phyloP scores from a whole-genome alignment of 2,113 vertebrate genomes.

The Ictidomys tridecemlineatus region DNA sequence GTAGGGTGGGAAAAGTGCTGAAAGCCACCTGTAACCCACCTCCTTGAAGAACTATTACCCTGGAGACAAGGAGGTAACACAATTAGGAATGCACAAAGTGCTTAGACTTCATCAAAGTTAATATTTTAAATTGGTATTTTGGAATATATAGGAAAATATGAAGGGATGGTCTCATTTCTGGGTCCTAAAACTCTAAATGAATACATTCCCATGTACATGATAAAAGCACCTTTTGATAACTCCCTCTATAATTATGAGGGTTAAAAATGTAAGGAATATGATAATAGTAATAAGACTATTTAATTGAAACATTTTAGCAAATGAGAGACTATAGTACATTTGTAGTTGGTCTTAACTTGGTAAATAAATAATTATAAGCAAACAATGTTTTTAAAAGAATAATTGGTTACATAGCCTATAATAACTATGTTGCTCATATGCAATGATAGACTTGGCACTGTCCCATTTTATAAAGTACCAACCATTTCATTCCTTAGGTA shows the following conservation, averaged over 20 bases:
- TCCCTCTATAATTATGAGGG: neutral
- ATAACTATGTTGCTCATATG: neutral
- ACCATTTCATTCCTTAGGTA: neutral
- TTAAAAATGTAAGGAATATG: neutral
- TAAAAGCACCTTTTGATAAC: neutral
- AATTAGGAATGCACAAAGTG: neutral
- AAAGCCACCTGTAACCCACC: too few species aligned
- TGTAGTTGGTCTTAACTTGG: neutral
- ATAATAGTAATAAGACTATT: neutral
- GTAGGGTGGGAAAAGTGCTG: neutral
- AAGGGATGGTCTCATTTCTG: neutral
- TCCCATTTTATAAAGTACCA: neutral
- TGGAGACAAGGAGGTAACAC: neutral
- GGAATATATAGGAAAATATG: neutral
- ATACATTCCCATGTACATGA: neutral
- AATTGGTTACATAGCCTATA: neutral
- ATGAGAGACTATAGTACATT: neutral
- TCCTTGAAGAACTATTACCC: neutral
- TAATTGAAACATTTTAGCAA: slow-evolving; percentile 28
- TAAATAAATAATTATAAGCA: slow-evolving; percentile 1
- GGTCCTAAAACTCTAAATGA: neutral
- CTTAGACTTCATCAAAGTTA: neutral
- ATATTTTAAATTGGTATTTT: neutral
- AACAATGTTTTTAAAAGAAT: neutral
- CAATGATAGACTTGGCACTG: neutral